These are phyloP conservation scores for Melanotaenia parkinsoni DNA, from an alignment of 2,797 vertebrate genomes.

Conservation along the genomic window DNA sequence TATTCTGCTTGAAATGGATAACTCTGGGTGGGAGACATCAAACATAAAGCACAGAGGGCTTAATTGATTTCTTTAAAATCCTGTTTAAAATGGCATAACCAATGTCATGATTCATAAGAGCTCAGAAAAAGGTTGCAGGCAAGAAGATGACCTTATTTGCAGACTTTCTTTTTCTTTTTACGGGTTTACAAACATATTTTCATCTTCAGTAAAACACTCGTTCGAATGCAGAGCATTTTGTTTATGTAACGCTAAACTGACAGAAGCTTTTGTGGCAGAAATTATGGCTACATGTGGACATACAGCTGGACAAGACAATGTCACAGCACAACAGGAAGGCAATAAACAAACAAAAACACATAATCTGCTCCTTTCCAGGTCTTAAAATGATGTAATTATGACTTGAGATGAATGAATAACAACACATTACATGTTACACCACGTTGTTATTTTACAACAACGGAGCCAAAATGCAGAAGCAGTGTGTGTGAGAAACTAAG, in stretches of 20 bases:
- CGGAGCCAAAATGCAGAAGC: too few species aligned
- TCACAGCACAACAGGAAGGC: neutral
- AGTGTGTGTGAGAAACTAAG: too few species aligned
- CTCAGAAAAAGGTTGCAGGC: slow-evolving; percentile 64
- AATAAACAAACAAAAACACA: too few species aligned
- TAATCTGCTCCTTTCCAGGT: too few species aligned
- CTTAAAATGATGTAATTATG: too few species aligned
- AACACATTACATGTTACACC: too few species aligned
- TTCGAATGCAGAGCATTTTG: slow-evolving; percentile 38
- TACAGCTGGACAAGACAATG: slow-evolving; percentile 48
- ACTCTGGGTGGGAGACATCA: slow-evolving; percentile 70
- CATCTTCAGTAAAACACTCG: slow-evolving; percentile 46
- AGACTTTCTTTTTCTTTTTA: slow-evolving; percentile 55
- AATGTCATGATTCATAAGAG: slow-evolving; percentile 69
- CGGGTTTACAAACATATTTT: slow-evolving; percentile 49
- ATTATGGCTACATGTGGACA: slow-evolving; percentile 37
- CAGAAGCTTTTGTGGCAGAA: slow-evolving; percentile 40
- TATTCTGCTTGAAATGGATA: slow-evolving; percentile 60
- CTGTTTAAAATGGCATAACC: slow-evolving; percentile 70
- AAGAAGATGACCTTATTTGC: slow-evolving; percentile 71
- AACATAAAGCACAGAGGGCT: slow-evolving; percentile 61
- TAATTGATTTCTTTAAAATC: slow-evolving; percentile 70
- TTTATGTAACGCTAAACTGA: slow-evolving; percentile 28
- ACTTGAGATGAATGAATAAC: too few species aligned
- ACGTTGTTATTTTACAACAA: too few species aligned